phyloP scores from a whole-genome alignment of 2,888 invertebrate species.

The Polymixis lichenea region DNA sequence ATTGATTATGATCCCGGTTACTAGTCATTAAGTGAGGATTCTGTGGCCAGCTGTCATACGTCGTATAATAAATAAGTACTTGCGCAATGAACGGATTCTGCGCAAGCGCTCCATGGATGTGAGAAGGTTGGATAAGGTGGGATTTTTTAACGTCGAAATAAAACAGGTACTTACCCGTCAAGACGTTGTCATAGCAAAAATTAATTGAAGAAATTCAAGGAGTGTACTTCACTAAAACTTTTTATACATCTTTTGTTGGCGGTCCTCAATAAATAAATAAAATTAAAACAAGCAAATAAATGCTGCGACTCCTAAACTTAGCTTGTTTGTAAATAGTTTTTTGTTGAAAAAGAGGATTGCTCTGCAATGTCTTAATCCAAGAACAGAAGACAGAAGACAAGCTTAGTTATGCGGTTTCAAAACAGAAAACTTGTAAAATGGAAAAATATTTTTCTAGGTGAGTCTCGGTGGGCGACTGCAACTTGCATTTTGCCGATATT shows the following conservation, averaged over 20 bases:
- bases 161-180: not conserved
- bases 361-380: too few species aligned
- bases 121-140: not conserved
- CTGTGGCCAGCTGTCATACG: slow-evolving; percentile 57
- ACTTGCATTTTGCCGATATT: not conserved
- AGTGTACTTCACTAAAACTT: not conserved
- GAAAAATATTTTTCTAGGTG: not conserved
- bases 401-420: not conserved
- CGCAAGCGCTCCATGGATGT: slow-evolving; percentile 38
- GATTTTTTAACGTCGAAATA: not conserved
- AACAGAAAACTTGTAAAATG: not conserved
- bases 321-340: too few species aligned
- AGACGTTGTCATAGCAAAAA: not conserved
- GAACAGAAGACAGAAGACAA: too few species aligned
- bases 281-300: not conserved
- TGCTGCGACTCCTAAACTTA: not conserved
- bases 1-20: slow-evolving; percentile 38
- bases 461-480: not conserved
- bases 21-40: slow-evolving; percentile 46
- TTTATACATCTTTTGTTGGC: not conserved
- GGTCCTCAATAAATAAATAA: not conserved
- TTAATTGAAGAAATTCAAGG: not conserved
- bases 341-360: too few species aligned
- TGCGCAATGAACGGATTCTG: slow-evolving; percentile 53
- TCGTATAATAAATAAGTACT: slow-evolving; percentile 50